phyloP scores from a whole-genome alignment of 2,113 vertebrate genomes.

The Stegostoma tigrinum region DNA sequence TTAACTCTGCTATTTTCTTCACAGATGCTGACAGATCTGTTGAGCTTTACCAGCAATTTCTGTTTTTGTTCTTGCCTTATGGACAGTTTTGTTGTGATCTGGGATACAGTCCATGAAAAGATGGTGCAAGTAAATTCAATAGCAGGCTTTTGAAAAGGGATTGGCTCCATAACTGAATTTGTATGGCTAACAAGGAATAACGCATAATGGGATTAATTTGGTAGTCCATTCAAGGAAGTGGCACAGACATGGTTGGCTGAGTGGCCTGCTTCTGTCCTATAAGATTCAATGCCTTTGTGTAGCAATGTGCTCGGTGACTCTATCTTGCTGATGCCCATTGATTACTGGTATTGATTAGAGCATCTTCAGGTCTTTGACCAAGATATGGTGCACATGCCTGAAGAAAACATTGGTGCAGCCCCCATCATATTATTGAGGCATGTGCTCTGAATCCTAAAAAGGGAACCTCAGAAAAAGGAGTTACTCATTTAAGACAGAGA shows the following conservation, averaged over 20 bases:
- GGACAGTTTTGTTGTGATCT: background rate
- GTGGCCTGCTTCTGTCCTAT: background rate
- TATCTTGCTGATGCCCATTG: no score
- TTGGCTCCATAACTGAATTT: background rate
- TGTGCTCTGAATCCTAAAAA: background rate
- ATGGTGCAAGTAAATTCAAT: background rate
- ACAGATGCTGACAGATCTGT: no score
- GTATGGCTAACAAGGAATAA: background rate
- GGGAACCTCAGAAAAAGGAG: background rate
- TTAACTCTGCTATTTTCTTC: no score
- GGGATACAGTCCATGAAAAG: background rate
- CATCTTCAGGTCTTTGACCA: no score
- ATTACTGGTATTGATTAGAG: no score
- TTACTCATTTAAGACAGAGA: no score
- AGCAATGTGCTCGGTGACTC: no score
- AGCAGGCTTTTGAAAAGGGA: background rate
- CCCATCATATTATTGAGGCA: no score
- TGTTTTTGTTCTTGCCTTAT: background rate
- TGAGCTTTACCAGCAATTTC: no score
- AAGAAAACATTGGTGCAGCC: no score
- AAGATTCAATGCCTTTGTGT: background rate
- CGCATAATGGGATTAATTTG: background rate
- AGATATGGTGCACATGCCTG: no score
- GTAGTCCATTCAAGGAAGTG: no score
- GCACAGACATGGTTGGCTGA: background rate